Percentiles rank a stretch among this genome's conserved stretches.
These are phyloP conservation scores for Acanthosepion esculentum DNA, from an alignment of 2,888 invertebrate species.

Conservation along the genomic window DNA sequence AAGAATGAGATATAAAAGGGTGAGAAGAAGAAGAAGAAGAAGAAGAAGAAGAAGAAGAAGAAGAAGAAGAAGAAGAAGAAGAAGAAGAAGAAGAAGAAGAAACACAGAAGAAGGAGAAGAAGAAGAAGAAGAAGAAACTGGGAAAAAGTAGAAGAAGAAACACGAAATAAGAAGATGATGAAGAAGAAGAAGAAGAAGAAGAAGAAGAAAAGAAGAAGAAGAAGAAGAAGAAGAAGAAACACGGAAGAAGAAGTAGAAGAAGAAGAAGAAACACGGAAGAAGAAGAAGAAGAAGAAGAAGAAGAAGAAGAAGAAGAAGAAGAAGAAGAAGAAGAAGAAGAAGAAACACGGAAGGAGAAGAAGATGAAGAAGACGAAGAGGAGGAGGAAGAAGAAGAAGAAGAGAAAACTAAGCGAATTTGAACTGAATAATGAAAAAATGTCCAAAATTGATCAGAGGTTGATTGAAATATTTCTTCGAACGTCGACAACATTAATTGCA, in stretches of 20 bases:
- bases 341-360: neutral
- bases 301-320: too few species aligned
- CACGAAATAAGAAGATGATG: too few species aligned
- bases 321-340: too few species aligned
- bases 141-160: too few species aligned
- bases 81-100: neutral
- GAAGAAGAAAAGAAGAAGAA: neutral
- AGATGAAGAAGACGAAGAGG: neutral
- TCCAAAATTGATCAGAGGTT: too few species aligned
- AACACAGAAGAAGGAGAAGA: neutral
- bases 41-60: neutral
- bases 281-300: too few species aligned
- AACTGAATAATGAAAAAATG: too few species aligned
- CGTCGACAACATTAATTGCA: too few species aligned
- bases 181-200: too few species aligned
- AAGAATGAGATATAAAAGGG: too few species aligned
- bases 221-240: neutral
- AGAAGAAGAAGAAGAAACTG: too few species aligned
- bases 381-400: neutral
- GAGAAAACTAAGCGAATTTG: neutral
- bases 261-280: neutral
- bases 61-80: slow-evolving; percentile 3
- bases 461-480: too few species aligned
- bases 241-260: neutral
- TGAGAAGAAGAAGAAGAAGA: neutral